Base-by-base conservation (phyloP, 2,113 vertebrate genomes). In the Lamprotornis superbus region DNA sequence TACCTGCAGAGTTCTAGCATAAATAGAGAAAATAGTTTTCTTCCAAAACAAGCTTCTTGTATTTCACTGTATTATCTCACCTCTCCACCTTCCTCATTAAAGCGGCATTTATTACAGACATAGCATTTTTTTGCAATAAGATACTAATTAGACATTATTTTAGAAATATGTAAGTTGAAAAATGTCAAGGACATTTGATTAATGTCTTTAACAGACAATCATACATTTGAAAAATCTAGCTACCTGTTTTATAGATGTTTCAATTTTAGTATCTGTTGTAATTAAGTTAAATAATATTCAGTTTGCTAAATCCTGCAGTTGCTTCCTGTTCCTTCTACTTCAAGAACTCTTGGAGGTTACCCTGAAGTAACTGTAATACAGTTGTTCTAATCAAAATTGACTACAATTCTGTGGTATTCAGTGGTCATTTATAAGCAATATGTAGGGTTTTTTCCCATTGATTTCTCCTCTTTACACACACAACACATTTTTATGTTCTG, bases 241-340 rank as follows among this genome's bases (percentile, higher is more conserved):
- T 16, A 60, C 14, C 4, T 33, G 22, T 82, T 92, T 84, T 37
- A 39, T 63, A 63, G 53, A 42, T 60, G 50, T 79, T 94, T 64
- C 35, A 65, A 16, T 74, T 57, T 93, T 82, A 89, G 6, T 44
- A 60, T 56, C 74, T 92, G 16, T 23, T 91, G 15, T 44, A 87
- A 33, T 74, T 60, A 60, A 78, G 69, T 83, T 87, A 92, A 94
- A 87, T 77, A 96, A 93, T 67, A 63, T 40, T 91, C 30, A 52
- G 11, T 94, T 93, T 93, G 22, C 61, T 80, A 90, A 95, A 94
- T 70, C 15, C 52, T 89, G 47, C 27, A 82, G 77, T 83, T 96
- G 19, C 30, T 90, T 96, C 55, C 35, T 91, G 53, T 86, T 74
- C 15, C 67, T 95, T 95, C 44, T 83, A 55, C 24, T 95, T 91